A percentile compares a stretch with the other conserved stretches of the same genome.
phyloP scores from a whole-genome alignment of 2,113 vertebrate genomes.

The Pelobates fuscus region DNA sequence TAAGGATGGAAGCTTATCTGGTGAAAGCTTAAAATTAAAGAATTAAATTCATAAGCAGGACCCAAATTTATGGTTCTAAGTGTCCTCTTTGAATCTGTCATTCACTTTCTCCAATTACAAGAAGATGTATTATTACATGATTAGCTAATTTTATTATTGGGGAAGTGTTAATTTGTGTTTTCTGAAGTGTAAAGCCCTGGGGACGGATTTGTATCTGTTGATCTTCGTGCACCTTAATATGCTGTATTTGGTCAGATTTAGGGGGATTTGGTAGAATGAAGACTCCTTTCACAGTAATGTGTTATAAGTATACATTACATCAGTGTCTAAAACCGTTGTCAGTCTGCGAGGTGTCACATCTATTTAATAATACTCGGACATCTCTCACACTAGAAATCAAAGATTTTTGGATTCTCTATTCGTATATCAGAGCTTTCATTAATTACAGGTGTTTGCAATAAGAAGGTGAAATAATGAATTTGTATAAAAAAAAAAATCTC shows the following conservation, averaged over 20 bases:
- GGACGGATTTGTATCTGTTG: background rate
- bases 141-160: slow-evolving; percentile 49
- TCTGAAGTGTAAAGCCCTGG: slow-evolving; percentile 33
- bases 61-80: background rate
- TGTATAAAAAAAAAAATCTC: too few relatives aligned
- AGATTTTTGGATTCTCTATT: too few relatives aligned
- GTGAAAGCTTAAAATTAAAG: background rate
- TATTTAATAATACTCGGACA: background rate
- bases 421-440: too few relatives aligned
- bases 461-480: too few relatives aligned
- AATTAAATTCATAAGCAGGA: background rate
- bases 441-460: too few relatives aligned
- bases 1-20: too few relatives aligned
- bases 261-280: background rate
- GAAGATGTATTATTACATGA: slow-evolving; percentile 33
- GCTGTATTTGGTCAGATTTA: background rate
- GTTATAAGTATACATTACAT: background rate
- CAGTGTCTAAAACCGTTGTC: background rate
- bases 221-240: slow-evolving; percentile 27
- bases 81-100: background rate
- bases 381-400: too few relatives aligned
- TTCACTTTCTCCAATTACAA: slow-evolving; percentile 13
- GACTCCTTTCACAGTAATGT: background rate
- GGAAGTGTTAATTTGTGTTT: slow-evolving; percentile 45
- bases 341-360: background rate